Evolutionary conservation across 64 coral and sea anemone species (phyloP).

Genomic region (Orbicella faveolata): DNA sequence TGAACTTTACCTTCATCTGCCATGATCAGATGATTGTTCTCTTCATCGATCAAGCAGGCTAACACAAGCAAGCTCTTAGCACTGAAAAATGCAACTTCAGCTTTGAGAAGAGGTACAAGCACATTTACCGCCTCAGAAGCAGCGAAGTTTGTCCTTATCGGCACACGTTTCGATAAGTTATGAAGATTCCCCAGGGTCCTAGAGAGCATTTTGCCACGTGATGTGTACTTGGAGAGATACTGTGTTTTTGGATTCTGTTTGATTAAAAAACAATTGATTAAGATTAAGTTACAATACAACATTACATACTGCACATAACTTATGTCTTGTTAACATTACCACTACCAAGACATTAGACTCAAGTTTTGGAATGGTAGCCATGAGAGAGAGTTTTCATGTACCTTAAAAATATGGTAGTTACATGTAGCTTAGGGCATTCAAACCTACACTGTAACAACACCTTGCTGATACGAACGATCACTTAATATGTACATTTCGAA

Average conservation of each 20-base stretch:
- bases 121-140: slow-evolving; percentile 45
- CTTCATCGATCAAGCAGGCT: slow-evolving; percentile 80
- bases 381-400: no score
- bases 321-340: no score
- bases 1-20: slow-evolving; percentile 58
- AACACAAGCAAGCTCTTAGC: slow-evolving; percentile 68
- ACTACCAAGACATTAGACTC: no score
- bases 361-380: no score
- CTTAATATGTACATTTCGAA: no score
- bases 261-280: no score
- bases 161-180: slow-evolving; percentile 78
- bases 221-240: slow-evolving; percentile 36
- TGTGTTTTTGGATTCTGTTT: slow-evolving; percentile 22
- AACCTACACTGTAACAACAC: no score
- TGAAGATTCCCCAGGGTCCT: slow-evolving; percentile 68
- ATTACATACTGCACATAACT: no score
- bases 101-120: slow-evolving; percentile 58
- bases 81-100: slow-evolving; percentile 47
- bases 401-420: no score
- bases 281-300: no score
- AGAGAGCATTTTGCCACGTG: slow-evolving; percentile 53
- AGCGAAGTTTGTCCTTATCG: slow-evolving; percentile 54
- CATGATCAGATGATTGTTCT: slow-evolving; percentile 86
- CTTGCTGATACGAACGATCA: no score
- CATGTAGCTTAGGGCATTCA: no score